Evolutionary conservation across 2,113 vertebrate genomes (phyloP), one percentile per base, ranked within the genome.

Genomic region (Romanogobio albipinnatus): DNA sequence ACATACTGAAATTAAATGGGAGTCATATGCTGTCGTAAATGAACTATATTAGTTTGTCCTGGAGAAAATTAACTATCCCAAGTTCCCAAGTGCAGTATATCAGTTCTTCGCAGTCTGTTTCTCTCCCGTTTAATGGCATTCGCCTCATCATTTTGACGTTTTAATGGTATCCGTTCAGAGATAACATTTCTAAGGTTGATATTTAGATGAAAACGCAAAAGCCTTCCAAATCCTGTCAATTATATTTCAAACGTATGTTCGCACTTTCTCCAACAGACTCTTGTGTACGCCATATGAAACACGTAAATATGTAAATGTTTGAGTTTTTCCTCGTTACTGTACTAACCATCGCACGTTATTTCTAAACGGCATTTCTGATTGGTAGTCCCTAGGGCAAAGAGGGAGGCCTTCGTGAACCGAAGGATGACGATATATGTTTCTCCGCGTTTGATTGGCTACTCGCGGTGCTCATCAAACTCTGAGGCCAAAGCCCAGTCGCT

Each of bases 321-420:
- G 7, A 61, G 29, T 71, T 71, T 51, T 71, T 43, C 66, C 64
- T 58, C 11, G 1, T 39, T 68, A 76, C 53, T 66, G 78, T 74
- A 78, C 24, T 24, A 15, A 76, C 11, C 61, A 15, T 47, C 75
- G 82, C 87, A 56, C 68, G 76, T 61, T 86, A 82, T 68, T 77
- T 36, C 75, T 36, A 19, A 85, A 81, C 75, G 33, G 8, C 22
- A 61, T 59, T 84, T 89, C 47, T 91, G 71, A 89, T 91, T 89
- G 89, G 89, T 84, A 51, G 68, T 83, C 83, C 85, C 62, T 51
- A 9, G 70, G 61, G 85, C 66, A 84, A 64, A 86, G 86, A 47
- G 77, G 83, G 88, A 9, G 24, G 9, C 56, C 43, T 13, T 24
- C 24, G 51, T 81, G 83, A 77, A 47, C 29, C 49, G 2, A 56